Evolutionary conservation across 2,888 invertebrate genomes (phyloP), one percentile per base, ranked within the genome.

Genomic region (Apamea sordens): DNA sequence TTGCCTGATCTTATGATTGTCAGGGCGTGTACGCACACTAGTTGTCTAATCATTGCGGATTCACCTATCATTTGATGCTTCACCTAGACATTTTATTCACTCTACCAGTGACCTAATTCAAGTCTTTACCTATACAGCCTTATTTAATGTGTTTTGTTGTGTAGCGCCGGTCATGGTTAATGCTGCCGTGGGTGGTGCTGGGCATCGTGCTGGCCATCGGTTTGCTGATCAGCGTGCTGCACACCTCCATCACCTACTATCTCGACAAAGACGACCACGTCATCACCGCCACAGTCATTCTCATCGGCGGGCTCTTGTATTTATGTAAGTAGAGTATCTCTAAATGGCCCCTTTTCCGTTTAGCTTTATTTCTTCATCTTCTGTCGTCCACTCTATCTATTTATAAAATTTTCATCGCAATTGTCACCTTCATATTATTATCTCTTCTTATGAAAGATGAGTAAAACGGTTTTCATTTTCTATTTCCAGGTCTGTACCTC

Each of bases 161-260:
- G n/a, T 95, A 98, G 98, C 97, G 98, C 91, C 98, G 98, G 91
- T 98, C 98, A 90, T 98, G 98, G 95, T 94, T 98, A 91, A 98
- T 98, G 98, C 97, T 98, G 76, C 98, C 98, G 11, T 98, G 98
- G 98, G 98, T 99, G 61, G 97, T 98, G 71, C 97, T 98, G 73
- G 98, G 98, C 8, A 97, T 98, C 79, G 98, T 98, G 97, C 97
- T 98, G 73, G 98, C 98, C 15, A 97, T 98, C 86, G 98, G 98
- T 2, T 94, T 98, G 77, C 96, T 98, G 68, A 98, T 98, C 88
- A 98, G 98, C 81, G 97, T 98, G 61, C 97, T 98, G 77, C 98
- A 98, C 93, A 98, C 98, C 32, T 97, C 98, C 65, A 98, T 98
- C 88, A 98, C 98, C 70, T 98, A 98, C 93, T 98, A 98, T 94